phyloP scores from a whole-genome alignment of 2,888 invertebrate species.

The Caenorhabditis macrosperma region DNA sequence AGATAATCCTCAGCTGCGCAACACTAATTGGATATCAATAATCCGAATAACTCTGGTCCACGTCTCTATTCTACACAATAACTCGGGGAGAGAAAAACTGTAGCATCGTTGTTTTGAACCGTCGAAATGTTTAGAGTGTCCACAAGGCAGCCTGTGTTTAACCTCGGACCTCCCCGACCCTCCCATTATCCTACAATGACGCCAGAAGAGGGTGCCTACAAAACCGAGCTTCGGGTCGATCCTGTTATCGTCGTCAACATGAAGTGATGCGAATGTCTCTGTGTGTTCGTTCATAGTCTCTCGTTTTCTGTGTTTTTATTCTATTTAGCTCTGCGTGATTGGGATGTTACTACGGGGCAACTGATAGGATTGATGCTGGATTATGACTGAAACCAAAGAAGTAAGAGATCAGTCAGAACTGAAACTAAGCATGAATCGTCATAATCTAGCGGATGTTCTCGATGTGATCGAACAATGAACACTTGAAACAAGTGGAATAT shows the following conservation, averaged over 20 bases:
- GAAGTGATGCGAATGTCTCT: slow-evolving; percentile 20
- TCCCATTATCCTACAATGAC: background rate
- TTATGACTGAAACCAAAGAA: background rate
- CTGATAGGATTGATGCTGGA: slow-evolving; percentile 8
- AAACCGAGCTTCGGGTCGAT: slow-evolving; percentile 70
- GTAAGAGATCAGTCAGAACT: background rate
- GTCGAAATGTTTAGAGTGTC: slow-evolving; percentile 34
- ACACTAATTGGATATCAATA: background rate
- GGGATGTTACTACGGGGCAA: background rate
- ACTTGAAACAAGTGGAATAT: background rate
- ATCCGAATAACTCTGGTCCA: slow-evolving; percentile 4
- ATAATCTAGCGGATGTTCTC: background rate
- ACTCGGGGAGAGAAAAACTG: background rate
- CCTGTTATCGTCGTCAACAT: slow-evolving; percentile 66
- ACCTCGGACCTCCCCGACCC: slow-evolving; percentile 31
- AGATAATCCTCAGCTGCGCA: background rate
- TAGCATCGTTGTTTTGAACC: background rate
- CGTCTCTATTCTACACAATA: background rate
- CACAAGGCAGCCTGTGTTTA: slow-evolving; percentile 35
- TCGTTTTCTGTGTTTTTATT: slow-evolving; percentile 5
- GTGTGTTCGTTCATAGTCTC: slow-evolving; percentile 3
- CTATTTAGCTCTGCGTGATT: background rate
- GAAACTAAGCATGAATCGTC: background rate
- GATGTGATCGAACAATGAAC: slow-evolving; percentile 8
- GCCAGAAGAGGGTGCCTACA: slow-evolving; percentile 41